Evolutionary conservation across 1,140 invertebrate species (phyloP).

Genomic region (Scaptomyza montana): DNA sequence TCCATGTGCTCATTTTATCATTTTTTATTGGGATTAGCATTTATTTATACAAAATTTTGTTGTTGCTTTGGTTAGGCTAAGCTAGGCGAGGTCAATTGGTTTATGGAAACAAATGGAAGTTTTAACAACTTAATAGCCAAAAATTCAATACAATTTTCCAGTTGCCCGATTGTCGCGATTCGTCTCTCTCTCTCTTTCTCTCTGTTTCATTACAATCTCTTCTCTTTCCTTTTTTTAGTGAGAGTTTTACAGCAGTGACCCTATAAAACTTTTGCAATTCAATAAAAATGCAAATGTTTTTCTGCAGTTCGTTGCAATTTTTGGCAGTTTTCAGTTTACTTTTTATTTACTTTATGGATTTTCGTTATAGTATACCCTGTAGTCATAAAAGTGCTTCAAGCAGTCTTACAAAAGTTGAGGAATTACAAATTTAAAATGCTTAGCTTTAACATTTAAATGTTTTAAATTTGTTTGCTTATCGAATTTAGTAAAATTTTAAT

Average conservation of each 20-base stretch:
- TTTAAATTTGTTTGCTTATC: too few relatives aligned
- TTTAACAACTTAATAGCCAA: slow-evolving; percentile 78
- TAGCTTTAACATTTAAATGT: too few relatives aligned
- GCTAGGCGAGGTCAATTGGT: slow-evolving; percentile 27
- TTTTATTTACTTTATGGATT: slow-evolving; percentile 36
- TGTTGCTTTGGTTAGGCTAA: background rate
- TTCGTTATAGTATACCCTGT: slow-evolving; percentile 23
- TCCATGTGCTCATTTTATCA: background rate
- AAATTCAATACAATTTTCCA: slow-evolving; percentile 81
- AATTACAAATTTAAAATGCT: too few relatives aligned
- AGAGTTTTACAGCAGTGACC: slow-evolving; percentile 60
- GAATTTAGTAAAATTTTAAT: background rate
- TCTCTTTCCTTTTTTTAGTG: background rate
- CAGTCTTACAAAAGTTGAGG: background rate
- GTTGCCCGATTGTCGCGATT: slow-evolving; percentile 47
- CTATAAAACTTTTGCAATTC: slow-evolving; percentile 77
- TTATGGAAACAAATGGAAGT: slow-evolving; percentile 63
- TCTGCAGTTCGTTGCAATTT: slow-evolving; percentile 69
- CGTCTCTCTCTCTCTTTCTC: background rate
- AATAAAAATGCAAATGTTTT: slow-evolving; percentile 79
- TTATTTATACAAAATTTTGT: slow-evolving; percentile 35
- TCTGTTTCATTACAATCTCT: background rate
- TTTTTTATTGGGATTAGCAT: slow-evolving; percentile 27
- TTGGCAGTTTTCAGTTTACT: slow-evolving; percentile 60
- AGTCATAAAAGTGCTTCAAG: background rate